Evolutionary conservation across 2,113 vertebrate species (phyloP), one percentile per base, ranked within the genome.

Genomic region (Micromys minutus): DNA sequence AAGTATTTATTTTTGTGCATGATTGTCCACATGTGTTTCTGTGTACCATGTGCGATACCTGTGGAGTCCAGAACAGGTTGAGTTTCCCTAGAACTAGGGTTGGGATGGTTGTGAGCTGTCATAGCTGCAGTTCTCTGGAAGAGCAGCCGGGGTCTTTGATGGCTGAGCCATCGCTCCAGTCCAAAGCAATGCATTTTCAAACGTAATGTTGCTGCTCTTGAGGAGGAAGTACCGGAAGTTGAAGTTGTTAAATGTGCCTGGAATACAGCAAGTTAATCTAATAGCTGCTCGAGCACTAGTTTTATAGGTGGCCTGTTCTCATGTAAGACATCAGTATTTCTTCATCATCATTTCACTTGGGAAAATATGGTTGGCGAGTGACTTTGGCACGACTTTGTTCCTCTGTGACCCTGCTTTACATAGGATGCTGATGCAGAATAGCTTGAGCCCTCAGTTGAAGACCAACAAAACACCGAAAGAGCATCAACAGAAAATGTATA

Each of bases 211-310:
- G 75, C 74, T 96, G 72, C 80, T 71, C 89, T 97, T 93, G 50
- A 97, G 86, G 94, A 96, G 96, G 96, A 97, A 97, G 91, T 29
- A 65, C 81, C 63, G 80, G 93, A 93, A 98, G 89, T 59, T 80
- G 87, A 95, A 97, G 87, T 7, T 76, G 31, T 90, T 88, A 95
- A 90, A 52, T 26, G 36, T 81, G 79, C 52, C 39, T 81, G 77
- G 36, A 81, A 22, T 80, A 81, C 57, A 39, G 57, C 21, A 57
- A 57, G 52, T 81, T 7, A 81, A 7, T 57, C 34, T 79, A 80
- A 24, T 81, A 81, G 39, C 36, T 57, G 36, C 12, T 26, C 1
- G 36, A 59, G 5, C 24, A 39, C 57, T 59, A 57, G 57, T 81
- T 57, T 81, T 80, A 80, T 57, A n/a, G 12, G 6, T n/a, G 36